A percentile compares a stretch with the other conserved stretches of the same genome.
Evolutionary conservation across 1,140 invertebrate species (phyloP).

Genomic region (Latrodectus geometricus): DNA sequence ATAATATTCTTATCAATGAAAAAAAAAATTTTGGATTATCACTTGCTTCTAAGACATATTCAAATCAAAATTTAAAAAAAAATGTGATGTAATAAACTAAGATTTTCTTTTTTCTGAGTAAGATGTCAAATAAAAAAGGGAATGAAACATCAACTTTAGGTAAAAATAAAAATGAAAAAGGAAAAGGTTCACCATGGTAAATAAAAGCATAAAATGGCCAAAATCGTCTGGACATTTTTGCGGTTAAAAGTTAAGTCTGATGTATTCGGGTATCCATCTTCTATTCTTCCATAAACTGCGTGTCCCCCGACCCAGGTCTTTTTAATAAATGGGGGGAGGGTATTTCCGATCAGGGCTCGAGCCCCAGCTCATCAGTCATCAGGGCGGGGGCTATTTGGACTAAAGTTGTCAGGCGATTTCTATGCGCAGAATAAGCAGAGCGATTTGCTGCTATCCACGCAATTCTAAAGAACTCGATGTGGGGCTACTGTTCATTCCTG

Average conservation of each 20-base stretch:
- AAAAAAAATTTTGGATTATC: no score
- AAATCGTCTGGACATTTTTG: slow-evolving; percentile 38
- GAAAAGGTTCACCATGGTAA: neutral
- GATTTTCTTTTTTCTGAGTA: no score
- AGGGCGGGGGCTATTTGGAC: slow-evolving; percentile 37
- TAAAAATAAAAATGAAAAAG: no score
- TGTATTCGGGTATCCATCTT: slow-evolving; percentile 42
- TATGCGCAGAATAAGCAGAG: slow-evolving; percentile 7
- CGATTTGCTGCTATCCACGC: slow-evolving; percentile 22
- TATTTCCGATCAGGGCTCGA: neutral
- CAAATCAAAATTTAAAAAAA: no score
- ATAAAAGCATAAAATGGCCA: neutral
- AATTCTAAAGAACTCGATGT: neutral
- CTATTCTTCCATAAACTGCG: slow-evolving; percentile 32
- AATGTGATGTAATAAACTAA: no score
- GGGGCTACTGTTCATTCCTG: neutral
- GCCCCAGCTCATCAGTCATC: slow-evolving; percentile 35
- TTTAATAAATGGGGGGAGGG: slow-evolving; percentile 10
- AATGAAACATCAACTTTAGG: no score
- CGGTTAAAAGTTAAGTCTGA: slow-evolving; percentile 45
- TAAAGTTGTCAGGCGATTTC: slow-evolving; percentile 43
- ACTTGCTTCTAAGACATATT: no score
- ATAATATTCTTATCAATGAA: no score
- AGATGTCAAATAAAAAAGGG: no score
- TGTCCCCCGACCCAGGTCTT: slow-evolving; percentile 12